phyloP scores from a whole-genome alignment of 30 jellyfish, hydroid and myxozoan species.

The Chironex yamaguchii region DNA sequence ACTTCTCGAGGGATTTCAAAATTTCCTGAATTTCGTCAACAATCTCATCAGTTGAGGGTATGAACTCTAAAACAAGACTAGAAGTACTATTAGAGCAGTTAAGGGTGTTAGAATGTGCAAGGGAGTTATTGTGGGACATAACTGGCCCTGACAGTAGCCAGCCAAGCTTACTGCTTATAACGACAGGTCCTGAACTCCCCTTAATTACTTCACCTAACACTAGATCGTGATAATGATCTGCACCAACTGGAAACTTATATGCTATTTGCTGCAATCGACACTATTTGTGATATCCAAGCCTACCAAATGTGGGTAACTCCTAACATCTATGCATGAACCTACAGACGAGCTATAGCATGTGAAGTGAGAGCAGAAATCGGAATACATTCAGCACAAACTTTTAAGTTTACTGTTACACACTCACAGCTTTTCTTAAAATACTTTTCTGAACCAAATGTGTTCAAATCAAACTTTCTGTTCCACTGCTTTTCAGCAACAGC shows the following conservation, averaged over 20 bases:
- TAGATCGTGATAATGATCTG: not conserved
- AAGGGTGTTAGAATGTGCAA: slow-evolving; percentile 25
- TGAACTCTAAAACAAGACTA: slow-evolving; percentile 19
- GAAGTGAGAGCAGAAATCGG: slow-evolving; percentile 14
- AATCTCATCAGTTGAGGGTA: not conserved
- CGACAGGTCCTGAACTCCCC: slow-evolving; percentile 65
- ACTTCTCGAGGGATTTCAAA: slow-evolving; percentile 23
- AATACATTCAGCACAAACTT: not conserved
- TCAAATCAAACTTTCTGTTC: slow-evolving; percentile 14
- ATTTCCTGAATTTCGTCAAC: slow-evolving; percentile 17
- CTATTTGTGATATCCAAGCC: slow-evolving; percentile 6
- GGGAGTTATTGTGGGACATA: not conserved
- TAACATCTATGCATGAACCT: slow-evolving; percentile 14
- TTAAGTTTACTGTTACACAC: not conserved
- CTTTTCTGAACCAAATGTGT: slow-evolving; percentile 12
- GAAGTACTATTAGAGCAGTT: slow-evolving; percentile 10
- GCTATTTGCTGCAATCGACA: not conserved
- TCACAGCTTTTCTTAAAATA: not conserved
- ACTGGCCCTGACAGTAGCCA: slow-evolving; percentile 63
- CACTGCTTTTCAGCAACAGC: not conserved
- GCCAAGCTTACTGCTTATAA: slow-evolving; percentile 64
- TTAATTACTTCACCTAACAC: slow-evolving; percentile 17
- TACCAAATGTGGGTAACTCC: slow-evolving; percentile 1
- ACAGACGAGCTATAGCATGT: slow-evolving; percentile 21
- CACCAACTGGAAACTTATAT: too few relatives aligned